phyloP scores from a whole-genome alignment of 2,888 invertebrate genomes.

The Epirrhoe tristata region DNA sequence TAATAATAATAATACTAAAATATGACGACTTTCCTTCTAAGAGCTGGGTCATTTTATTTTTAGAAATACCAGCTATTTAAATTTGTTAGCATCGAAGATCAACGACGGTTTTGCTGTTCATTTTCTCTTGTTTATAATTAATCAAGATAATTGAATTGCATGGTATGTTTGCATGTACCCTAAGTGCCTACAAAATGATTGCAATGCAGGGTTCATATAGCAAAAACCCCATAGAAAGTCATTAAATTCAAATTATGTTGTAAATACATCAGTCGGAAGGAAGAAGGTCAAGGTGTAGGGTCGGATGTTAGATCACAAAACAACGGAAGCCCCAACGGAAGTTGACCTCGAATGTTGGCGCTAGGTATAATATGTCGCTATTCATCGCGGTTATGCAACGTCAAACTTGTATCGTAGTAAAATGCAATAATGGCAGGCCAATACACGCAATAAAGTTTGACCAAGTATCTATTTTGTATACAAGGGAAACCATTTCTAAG shows the following conservation, averaged over 20 bases:
- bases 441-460: not conserved
- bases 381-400: conserved; percentile 33
- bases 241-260: conserved; percentile 21
- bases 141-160: not conserved
- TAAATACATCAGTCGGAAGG: conserved; percentile 28
- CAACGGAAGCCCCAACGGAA: conserved; percentile 48
- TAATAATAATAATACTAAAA: not conserved
- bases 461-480: conserved; percentile 1
- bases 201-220: not conserved
- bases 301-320: conserved; percentile 44
- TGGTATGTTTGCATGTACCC: too few species aligned
- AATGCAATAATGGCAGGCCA: conserved; percentile 5
- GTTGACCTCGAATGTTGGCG: conserved; percentile 40
- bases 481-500: not conserved
- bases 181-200: too few species aligned
- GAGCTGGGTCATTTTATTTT: not conserved
- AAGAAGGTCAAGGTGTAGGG: conserved; percentile 38
- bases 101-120: not conserved
- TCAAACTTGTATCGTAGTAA: conserved; percentile 19
- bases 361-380: conserved; percentile 22
- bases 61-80: not conserved
- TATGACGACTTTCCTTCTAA: not conserved
- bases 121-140: not conserved
- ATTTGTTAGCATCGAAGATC: not conserved
- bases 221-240: not conserved